Evolutionary conservation across 92 coral and sea anemone genomes (phyloP).

Genomic region (Muricea muricata): DNA sequence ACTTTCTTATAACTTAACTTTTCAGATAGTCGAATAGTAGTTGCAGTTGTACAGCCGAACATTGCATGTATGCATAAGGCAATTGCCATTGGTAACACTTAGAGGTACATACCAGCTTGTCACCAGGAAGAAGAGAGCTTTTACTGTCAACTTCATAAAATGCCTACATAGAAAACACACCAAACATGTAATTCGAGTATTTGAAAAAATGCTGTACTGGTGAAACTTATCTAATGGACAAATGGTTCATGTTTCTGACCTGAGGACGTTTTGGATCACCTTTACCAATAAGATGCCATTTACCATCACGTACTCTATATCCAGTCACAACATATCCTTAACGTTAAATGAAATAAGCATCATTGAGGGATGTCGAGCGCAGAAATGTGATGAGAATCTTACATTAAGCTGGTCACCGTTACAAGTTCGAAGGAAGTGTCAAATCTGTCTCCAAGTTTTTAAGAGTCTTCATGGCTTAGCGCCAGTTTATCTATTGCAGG

Average conservation of each 20-base stretch:
- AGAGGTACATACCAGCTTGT: conserved; percentile 1
- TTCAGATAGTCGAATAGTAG: no score
- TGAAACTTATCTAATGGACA: no score
- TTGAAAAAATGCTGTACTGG: not conserved
- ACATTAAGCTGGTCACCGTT: not conserved
- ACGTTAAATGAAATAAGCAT: not conserved
- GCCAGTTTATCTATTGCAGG: not conserved
- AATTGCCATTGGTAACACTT: not conserved
- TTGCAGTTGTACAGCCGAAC: no score
- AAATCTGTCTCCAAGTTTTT: not conserved
- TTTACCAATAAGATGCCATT: conserved; percentile 40
- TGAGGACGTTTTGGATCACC: conserved; percentile 39
- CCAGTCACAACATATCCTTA: conserved; percentile 39
- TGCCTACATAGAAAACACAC: conserved; percentile 4
- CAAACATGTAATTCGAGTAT: no score
- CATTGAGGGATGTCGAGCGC: conserved; percentile 10
- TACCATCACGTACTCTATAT: conserved; percentile 14
- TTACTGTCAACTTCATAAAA: conserved; percentile 32
- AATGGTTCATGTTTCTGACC: not conserved
- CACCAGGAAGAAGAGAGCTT: conserved; percentile 20
- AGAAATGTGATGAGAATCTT: not conserved
- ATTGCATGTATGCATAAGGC: no score
- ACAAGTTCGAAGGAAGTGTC: not conserved
- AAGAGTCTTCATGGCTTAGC: not conserved
- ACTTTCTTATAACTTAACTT: no score